Evolutionary conservation across 2,888 invertebrate species (phyloP).

Genomic region (Leistus spinibarbis): DNA sequence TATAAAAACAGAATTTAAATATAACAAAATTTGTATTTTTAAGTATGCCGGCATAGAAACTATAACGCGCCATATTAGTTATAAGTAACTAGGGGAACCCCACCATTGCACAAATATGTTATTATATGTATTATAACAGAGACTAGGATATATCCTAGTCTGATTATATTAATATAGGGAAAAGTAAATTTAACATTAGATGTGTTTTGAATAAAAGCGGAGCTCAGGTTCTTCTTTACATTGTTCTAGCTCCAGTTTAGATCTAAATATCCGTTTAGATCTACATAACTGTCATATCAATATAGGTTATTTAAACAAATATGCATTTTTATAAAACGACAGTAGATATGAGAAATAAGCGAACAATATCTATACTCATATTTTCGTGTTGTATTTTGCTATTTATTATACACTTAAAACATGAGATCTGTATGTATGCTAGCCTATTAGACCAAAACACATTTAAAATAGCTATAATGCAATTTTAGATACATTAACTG

Average conservation of each 20-base stretch:
- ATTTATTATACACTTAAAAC: slow-evolving; percentile 35
- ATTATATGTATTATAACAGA: no score
- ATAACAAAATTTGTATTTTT: no score
- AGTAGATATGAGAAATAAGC: slow-evolving; percentile 34
- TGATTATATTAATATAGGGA: no score
- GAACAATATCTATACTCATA: slow-evolving; percentile 16
- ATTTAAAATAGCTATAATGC: not conserved
- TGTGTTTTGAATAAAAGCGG: not conserved
- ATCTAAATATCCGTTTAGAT: not conserved
- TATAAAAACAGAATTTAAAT: no score
- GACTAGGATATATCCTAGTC: no score
- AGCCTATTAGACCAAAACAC: no score
- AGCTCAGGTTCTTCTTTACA: not conserved
- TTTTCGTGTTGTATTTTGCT: slow-evolving; percentile 18
- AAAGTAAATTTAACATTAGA: no score
- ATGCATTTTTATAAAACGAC: slow-evolving; percentile 9
- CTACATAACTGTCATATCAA: not conserved
- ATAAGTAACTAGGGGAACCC: no score
- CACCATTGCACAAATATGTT: no score
- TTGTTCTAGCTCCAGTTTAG: not conserved
- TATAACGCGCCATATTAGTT: no score
- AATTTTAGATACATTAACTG: slow-evolving; percentile 12
- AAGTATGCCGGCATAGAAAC: no score
- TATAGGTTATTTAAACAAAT: not conserved
- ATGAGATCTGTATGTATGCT: slow-evolving; percentile 33